Percentiles rank a stretch among this genome's conserved stretches.
These are phyloP conservation scores for Dryoscopus gambensis DNA, from an alignment of 2,113 vertebrate genomes.

Conservation along the genomic window DNA sequence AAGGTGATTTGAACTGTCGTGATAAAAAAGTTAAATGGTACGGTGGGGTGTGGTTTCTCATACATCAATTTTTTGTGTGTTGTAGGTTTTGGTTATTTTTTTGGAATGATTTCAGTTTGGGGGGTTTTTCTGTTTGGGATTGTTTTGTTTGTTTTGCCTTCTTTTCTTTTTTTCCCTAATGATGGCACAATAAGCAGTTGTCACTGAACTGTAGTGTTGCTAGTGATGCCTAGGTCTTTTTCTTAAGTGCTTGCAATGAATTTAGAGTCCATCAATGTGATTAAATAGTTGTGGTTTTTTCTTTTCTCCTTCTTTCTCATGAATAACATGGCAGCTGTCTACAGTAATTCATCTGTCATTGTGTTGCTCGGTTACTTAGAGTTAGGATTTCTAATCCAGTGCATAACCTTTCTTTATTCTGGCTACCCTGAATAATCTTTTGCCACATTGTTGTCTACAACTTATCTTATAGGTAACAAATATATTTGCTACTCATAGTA, in stretches of 20 bases:
- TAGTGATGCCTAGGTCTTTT: not conserved
- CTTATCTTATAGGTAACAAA: not conserved
- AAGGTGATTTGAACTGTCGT: not conserved
- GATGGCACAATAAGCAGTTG: not conserved
- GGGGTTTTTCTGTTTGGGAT: not conserved
- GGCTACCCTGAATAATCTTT: not conserved
- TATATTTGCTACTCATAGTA: not conserved
- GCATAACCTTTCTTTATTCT: not conserved
- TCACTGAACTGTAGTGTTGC: not conserved
- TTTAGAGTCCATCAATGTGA: not conserved
- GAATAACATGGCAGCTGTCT: not conserved
- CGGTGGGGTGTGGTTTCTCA: not conserved
- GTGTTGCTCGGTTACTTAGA: not conserved
- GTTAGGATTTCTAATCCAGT: not conserved
- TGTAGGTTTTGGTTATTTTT: not conserved
- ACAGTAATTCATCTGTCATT: not conserved
- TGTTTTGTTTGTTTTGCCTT: not conserved
- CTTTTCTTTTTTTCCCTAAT: not conserved
- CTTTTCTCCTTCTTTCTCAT: not conserved
- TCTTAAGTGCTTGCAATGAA: not conserved
- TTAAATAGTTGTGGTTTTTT: not conserved
- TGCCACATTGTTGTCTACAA: not conserved
- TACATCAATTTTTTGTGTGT: not conserved
- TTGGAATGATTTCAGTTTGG: not conserved
- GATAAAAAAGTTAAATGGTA: not conserved